phyloP scores from a whole-genome alignment of 2,797 vertebrate genomes.

The Pangasius larnaudii region DNA sequence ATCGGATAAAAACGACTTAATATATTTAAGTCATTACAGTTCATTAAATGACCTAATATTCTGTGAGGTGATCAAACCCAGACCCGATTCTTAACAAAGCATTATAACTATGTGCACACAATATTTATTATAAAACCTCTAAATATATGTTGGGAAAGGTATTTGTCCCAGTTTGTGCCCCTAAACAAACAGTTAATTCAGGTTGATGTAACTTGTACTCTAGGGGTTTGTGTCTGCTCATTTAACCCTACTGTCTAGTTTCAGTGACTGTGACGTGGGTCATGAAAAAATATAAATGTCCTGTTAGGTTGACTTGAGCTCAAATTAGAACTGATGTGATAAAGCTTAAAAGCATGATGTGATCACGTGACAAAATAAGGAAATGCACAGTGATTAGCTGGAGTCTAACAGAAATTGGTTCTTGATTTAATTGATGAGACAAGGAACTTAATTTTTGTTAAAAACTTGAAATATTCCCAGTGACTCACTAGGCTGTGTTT shows the following conservation, averaged over 20 bases:
- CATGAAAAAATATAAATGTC: background rate
- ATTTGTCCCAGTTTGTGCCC: background rate
- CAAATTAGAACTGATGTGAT: background rate
- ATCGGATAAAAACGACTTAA: background rate
- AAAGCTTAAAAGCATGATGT: background rate
- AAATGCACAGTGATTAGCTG: background rate
- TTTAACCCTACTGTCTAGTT: background rate
- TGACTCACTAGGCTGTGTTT: background rate
- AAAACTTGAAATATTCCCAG: background rate
- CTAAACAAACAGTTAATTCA: slow-evolving; percentile 1
- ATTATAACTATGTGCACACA: background rate
- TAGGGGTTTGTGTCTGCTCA: background rate
- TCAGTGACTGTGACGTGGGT: background rate
- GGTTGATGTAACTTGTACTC: background rate
- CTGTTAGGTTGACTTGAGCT: background rate
- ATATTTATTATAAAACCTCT: background rate
- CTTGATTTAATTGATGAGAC: background rate
- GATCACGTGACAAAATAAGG: background rate
- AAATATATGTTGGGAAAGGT: background rate
- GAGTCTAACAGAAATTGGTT: background rate
- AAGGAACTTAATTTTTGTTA: background rate
- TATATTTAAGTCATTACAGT: background rate
- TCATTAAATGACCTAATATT: background rate
- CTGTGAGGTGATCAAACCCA: background rate
- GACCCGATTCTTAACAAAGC: background rate